A percentile compares a stretch with the other conserved stretches of the same genome.
Evolutionary conservation across 1,140 invertebrate genomes (phyloP).

Genomic region (Dendroctonus ponderosae): DNA sequence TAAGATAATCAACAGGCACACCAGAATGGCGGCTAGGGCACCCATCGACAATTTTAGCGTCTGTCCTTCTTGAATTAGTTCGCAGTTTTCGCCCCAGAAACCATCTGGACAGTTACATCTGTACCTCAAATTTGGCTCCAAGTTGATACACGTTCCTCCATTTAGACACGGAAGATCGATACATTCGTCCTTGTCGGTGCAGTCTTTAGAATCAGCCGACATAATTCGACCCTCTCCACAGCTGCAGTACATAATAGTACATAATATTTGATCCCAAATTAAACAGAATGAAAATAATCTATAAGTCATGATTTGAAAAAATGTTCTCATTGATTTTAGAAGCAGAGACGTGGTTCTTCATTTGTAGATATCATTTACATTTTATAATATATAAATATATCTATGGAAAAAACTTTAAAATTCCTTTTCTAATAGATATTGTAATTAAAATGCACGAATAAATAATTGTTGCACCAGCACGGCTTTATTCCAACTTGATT

Average conservation of each 20-base stretch:
- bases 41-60: conserved; percentile 91
- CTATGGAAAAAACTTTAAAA: no score
- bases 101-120: conserved; percentile 84
- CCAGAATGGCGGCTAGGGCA: conserved; percentile 87
- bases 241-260: conserved; percentile 53
- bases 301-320: no score
- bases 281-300: no score
- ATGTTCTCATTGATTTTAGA: no score
- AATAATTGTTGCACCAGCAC: no score
- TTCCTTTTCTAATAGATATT: no score
- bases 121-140: conserved; percentile 79
- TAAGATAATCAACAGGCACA: conserved; percentile 91
- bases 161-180: conserved; percentile 88
- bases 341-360: no score
- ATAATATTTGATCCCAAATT: no score
- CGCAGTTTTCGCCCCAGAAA: conserved; percentile 92
- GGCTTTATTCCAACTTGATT: no score
- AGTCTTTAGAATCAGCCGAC: conserved; percentile 84
- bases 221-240: conserved; percentile 88
- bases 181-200: conserved; percentile 92
- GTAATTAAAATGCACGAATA: no score
- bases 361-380: no score
- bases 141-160: conserved; percentile 84
- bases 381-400: no score
- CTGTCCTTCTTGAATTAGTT: conserved; percentile 87